Conservation (phyloP, 2,113 vertebrate genomes). For the Campylomormyrus numenius region DNA sequence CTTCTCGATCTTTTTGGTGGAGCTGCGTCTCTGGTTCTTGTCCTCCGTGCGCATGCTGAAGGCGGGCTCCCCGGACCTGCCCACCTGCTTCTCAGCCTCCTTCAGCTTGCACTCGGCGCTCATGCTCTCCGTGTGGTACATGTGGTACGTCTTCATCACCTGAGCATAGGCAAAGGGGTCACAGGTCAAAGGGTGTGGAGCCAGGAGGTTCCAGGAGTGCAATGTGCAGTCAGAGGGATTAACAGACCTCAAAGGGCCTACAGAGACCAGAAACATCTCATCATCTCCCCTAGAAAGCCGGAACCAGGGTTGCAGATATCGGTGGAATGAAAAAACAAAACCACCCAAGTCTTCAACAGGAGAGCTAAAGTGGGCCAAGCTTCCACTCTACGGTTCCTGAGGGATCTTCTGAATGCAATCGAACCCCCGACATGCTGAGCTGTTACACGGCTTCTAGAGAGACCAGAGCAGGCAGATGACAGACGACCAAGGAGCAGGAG, state of each 20-base stretch:
- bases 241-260: neutral
- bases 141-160: conserved; percentile 99
- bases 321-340: neutral
- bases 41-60: conserved; percentile 89
- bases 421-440: neutral
- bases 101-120: conserved; percentile 95
- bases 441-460: neutral
- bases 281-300: neutral
- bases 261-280: neutral
- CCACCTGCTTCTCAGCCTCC: conserved; percentile 92
- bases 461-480: neutral
- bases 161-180: conserved; percentile 40
- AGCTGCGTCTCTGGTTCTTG: conserved; percentile 83
- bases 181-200: conserved; percentile 25
- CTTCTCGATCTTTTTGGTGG: conserved; percentile 98
- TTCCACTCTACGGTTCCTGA: neutral
- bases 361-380: neutral
- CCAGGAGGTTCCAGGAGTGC: neutral
- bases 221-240: conserved; percentile 8
- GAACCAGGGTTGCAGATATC: neutral
- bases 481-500: neutral
- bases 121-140: conserved; percentile 96
- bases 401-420: neutral
- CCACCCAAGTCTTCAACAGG: neutral
- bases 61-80: conserved; percentile 75